Base-by-base conservation (phyloP, 2,797 vertebrate genomes). In the Sebastes dallii region DNA sequence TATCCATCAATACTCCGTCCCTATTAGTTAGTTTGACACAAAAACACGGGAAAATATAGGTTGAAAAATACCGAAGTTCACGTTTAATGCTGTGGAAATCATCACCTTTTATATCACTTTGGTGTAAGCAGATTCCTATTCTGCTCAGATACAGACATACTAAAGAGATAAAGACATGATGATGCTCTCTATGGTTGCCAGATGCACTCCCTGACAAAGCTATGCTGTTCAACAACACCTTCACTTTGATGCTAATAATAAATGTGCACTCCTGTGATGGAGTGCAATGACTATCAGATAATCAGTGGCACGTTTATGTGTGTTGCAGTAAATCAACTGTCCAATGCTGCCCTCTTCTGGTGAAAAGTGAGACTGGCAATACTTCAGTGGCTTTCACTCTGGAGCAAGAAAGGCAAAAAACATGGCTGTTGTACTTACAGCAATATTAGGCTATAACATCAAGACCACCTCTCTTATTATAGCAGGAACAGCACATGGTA, bases 261-360 rank as follows among this genome's bases (percentile, higher is more conserved):
- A 29, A 12, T 27, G 36, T 60, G 29, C 18, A 61, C 30, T 9
- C 6, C 36, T 66, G 32, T 46, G 16, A 59, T 8, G 42, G 30
- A 34, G 4, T 34, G n/a, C 24, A 34, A 5, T 39, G 50, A n/a
- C 18, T 22, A 18, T 55, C n/a, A 64, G 3, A 20, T 4, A 11
- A 42, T 46, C 18, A 58, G 66, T 20, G 39, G 0, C 27, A 68
- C 3, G 29, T 70, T 18, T 22, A n/a, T 8, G 22, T 8, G 27
- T 11, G 65, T 18, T 46, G 66, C 24, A 54, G 54, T 54, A 1
- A 65, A 25, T 39, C 2, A 0, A 6, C 64, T 75, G 72, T n/a
- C 24, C 73, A 64, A 71, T 80, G 75, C 84, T 87, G 84, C 86
- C 2, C 86, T 78, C 91, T 87, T 27, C 70, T 82, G 91, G 84